These are phyloP conservation scores for Sclerurus mexicanus DNA, from an alignment of 2,113 vertebrate species.

Conservation along the genomic window DNA sequence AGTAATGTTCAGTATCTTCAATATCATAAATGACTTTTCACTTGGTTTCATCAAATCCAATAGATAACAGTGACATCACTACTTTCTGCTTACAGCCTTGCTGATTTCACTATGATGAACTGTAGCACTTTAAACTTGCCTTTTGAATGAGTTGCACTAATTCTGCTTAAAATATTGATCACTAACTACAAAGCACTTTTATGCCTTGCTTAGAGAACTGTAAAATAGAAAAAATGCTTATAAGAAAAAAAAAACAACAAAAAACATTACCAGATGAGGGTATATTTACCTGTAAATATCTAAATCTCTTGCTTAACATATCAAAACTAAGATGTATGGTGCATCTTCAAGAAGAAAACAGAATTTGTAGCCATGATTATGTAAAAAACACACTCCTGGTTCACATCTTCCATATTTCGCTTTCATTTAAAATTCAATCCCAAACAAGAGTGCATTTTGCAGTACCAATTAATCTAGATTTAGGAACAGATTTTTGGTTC, in stretches of 20 bases:
- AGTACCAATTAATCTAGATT: not conserved
- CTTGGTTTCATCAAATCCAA: not conserved
- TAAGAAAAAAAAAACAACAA: not conserved
- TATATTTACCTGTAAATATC: not conserved
- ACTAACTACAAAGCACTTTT: not conserved
- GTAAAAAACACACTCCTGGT: not conserved
- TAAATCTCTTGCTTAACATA: not conserved
- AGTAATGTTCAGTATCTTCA: not conserved
- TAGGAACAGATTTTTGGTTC: not conserved
- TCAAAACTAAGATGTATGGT: not conserved
- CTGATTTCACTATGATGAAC: not conserved
- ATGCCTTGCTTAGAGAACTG: not conserved
- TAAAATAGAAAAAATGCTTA: not conserved
- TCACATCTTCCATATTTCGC: not conserved
- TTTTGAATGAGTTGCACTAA: not conserved
- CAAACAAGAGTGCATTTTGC: not conserved
- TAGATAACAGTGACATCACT: not conserved
- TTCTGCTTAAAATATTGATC: not conserved
- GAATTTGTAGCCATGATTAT: not conserved
- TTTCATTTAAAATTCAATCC: not conserved
- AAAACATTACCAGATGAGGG: not conserved
- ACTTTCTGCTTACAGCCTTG: not conserved
- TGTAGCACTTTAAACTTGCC: not conserved
- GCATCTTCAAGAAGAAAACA: not conserved
- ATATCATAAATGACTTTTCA: not conserved